Conservation (phyloP, 64 coral and sea anemone species). For the Platygyra sinensis region DNA sequence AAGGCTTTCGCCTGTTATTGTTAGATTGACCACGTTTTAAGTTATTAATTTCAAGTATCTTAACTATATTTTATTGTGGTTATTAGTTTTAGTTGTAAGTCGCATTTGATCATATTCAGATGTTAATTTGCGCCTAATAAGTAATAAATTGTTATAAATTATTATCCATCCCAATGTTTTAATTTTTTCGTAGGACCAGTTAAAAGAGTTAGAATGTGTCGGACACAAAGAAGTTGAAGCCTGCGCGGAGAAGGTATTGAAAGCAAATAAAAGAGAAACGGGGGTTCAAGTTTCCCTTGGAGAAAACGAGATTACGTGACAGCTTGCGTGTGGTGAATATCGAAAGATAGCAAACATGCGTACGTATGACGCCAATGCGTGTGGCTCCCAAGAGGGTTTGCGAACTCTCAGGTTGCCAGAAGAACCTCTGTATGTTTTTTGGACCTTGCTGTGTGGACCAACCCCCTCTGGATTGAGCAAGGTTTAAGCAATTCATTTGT, state of each 20-base stretch:
- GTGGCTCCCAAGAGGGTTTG: neutral
- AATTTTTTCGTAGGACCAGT: slow-evolving; percentile 10
- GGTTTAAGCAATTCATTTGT: too few species aligned
- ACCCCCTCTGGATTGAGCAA: too few species aligned
- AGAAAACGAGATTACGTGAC: neutral
- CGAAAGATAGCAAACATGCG: neutral
- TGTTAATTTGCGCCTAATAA: too few species aligned
- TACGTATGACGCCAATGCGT: neutral
- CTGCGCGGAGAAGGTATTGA: neutral
- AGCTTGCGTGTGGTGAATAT: neutral
- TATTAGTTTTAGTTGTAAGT: too few species aligned
- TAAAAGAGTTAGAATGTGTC: slow-evolving; percentile 8
- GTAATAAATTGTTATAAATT: too few species aligned
- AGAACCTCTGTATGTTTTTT: neutral
- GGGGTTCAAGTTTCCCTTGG: neutral
- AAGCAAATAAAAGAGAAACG: neutral
- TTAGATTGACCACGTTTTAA: too few species aligned
- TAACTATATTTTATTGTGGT: too few species aligned
- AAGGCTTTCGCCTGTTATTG: too few species aligned
- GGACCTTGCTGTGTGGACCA: neutral
- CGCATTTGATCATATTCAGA: too few species aligned
- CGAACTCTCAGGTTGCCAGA: neutral
- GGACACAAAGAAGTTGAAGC: slow-evolving; percentile 44
- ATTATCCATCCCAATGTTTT: too few species aligned
- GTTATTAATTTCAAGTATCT: too few species aligned